A percentile compares a stretch with the other conserved stretches of the same genome.
Evolutionary conservation across 2,888 invertebrate species (phyloP).

Genomic region (Asteroscopus sphinx): DNA sequence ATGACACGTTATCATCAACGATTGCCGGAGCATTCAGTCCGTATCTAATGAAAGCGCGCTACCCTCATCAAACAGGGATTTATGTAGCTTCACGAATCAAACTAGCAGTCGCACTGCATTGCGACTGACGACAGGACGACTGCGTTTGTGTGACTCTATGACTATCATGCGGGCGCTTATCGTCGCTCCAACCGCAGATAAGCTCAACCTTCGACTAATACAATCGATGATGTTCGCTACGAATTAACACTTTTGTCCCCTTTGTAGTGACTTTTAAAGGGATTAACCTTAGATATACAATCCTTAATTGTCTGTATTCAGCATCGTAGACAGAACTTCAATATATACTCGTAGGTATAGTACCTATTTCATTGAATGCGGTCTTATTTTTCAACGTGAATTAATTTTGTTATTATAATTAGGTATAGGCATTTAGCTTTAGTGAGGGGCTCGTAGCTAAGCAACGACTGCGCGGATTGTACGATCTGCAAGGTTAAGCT

Average conservation of each 20-base stretch:
- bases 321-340: constrained; percentile 3
- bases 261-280: constrained; percentile 38
- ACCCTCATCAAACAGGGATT: constrained; percentile 75
- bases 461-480: too few relatives aligned
- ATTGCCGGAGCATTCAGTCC: constrained; percentile 59
- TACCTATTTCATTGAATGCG: neutral
- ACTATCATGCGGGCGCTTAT: constrained; percentile 75
- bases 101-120: constrained; percentile 65
- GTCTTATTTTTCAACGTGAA: neutral
- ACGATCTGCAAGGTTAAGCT: too few relatives aligned
- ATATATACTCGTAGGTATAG: too few relatives aligned
- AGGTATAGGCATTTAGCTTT: too few relatives aligned
- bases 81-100: constrained; percentile 74
- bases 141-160: constrained; percentile 40
- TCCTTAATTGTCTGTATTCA: constrained; percentile 10
- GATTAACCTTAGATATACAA: constrained; percentile 20
- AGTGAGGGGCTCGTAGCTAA: too few relatives aligned
- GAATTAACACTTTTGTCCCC: constrained; percentile 44
- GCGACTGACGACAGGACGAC: constrained; percentile 39
- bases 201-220: constrained; percentile 63
- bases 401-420: neutral
- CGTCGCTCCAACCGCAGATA: constrained; percentile 64
- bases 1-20: constrained; percentile 50
- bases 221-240: constrained; percentile 39
- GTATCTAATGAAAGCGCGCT: constrained; percentile 70